Evolutionary conservation across 30 jellyfish, hydroid and myxozoan species (phyloP).

Genomic region (Hydractinia echinata): DNA sequence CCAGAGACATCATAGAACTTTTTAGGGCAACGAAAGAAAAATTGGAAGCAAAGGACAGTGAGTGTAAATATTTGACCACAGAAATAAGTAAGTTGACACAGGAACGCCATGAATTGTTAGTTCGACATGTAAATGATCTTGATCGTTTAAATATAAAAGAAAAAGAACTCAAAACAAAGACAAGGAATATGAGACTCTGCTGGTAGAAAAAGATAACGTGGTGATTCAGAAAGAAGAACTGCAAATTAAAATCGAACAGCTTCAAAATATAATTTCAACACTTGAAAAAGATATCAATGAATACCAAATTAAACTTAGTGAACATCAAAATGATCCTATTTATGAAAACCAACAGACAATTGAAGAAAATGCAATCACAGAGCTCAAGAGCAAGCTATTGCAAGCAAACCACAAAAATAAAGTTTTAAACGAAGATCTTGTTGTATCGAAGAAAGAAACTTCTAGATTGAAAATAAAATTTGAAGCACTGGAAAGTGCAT

Average conservation of each 20-base stretch:
- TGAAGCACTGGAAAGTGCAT: background rate
- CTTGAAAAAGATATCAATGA: background rate
- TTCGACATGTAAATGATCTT: constrained; percentile 4
- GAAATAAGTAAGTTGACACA: background rate
- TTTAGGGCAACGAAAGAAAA: background rate
- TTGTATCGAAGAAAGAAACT: background rate
- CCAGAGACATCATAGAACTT: background rate
- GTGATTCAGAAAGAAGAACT: background rate
- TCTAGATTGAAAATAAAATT: background rate
- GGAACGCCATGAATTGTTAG: background rate
- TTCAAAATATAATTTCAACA: background rate
- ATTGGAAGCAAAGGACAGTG: background rate
- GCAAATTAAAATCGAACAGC: background rate
- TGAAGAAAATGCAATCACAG: background rate
- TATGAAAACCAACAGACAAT: background rate
- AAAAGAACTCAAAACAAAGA: background rate
- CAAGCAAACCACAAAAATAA: background rate
- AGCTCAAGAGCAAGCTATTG: background rate
- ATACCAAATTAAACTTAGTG: background rate
- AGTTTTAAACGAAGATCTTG: background rate
- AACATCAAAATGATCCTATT: background rate
- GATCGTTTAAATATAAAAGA: background rate
- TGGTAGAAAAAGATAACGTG: background rate
- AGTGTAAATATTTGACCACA: background rate
- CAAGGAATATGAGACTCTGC: background rate